phyloP scores from a whole-genome alignment of 2,888 invertebrate species.

The Drosophila koepferae region DNA sequence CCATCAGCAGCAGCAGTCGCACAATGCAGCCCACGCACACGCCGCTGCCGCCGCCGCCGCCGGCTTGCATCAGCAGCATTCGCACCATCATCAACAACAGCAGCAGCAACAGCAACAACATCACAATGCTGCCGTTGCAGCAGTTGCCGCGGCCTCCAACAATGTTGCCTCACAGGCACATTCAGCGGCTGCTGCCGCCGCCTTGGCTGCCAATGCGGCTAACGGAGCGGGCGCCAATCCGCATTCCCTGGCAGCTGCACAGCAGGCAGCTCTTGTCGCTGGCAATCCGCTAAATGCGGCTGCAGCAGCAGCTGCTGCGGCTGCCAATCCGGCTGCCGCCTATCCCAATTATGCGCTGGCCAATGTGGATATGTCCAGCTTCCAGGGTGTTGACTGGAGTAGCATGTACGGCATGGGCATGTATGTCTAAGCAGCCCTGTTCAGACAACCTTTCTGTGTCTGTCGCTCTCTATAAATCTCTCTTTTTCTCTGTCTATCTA shows the following conservation, averaged over 20 bases:
- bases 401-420: slow-evolving; percentile 97
- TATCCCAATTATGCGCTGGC: slow-evolving; percentile 93
- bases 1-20: slow-evolving; percentile 71
- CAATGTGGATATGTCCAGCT: slow-evolving; percentile 96
- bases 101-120: slow-evolving; percentile 67
- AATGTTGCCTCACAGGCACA: slow-evolving; percentile 85
- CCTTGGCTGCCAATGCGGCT: slow-evolving; percentile 76
- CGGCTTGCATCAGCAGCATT: slow-evolving; percentile 80
- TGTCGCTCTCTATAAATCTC: not conserved
- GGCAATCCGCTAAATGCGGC: slow-evolving; percentile 86
- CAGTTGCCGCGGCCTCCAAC: slow-evolving; percentile 59
- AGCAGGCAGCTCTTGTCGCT: slow-evolving; percentile 83
- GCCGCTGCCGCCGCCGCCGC: slow-evolving; percentile 64
- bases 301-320: slow-evolving; percentile 86
- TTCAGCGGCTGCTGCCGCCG: slow-evolving; percentile 75
- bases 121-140: slow-evolving; percentile 50
- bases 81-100: slow-evolving; percentile 63
- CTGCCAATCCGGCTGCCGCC: slow-evolving; percentile 88
- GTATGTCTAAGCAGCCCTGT: slow-evolving; percentile 88
- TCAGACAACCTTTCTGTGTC: not conserved
- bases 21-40: slow-evolving; percentile 56
- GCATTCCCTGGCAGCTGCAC: slow-evolving; percentile 86
- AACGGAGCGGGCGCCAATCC: slow-evolving; percentile 64
- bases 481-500: slow-evolving; percentile 6
- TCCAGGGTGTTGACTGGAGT: slow-evolving; percentile 96